A percentile compares a stretch with the other conserved stretches of the same genome.
These are phyloP conservation scores for Agrotis clavis DNA, from an alignment of 2,888 invertebrate species.

Conservation along the genomic window DNA sequence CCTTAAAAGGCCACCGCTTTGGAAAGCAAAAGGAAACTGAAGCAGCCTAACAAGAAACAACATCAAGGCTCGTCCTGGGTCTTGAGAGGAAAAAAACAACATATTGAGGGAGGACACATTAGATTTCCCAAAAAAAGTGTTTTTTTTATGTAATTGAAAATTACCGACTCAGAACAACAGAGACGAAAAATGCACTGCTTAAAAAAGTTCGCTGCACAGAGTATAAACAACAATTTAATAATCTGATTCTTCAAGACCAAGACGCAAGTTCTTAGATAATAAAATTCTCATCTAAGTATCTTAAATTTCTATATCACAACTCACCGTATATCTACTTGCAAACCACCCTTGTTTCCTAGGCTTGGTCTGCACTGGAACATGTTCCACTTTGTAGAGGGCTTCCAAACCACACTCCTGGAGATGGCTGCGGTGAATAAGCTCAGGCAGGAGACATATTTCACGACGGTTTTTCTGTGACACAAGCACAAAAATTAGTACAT, in stretches of 20 bases:
- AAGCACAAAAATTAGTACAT: neutral
- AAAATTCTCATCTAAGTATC: neutral
- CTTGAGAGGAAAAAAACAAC: too few relatives aligned
- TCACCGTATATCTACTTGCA: constrained; percentile 57
- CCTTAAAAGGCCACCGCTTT: too few relatives aligned
- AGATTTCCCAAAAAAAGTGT: too few relatives aligned
- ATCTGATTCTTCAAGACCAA: neutral
- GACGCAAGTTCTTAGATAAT: neutral
- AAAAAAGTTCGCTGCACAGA: too few relatives aligned
- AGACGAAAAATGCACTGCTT: too few relatives aligned
- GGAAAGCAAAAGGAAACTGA: too few relatives aligned
- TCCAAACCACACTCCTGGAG: constrained; percentile 75
- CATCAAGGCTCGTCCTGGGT: too few relatives aligned
- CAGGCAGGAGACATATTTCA: constrained; percentile 78
- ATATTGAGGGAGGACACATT: too few relatives aligned
- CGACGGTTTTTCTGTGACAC: constrained; percentile 81
- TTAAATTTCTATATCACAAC: constrained; percentile 16
- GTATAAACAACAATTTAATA: too few relatives aligned
- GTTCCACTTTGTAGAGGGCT: constrained; percentile 72
- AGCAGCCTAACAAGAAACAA: too few relatives aligned
- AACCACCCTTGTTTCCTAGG: constrained; percentile 49
- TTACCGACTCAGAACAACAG: too few relatives aligned
- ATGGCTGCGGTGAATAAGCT: constrained; percentile 70
- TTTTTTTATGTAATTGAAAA: too few relatives aligned
- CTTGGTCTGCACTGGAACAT: constrained; percentile 53